Base-by-base conservation (phyloP, 2,888 invertebrate species). In the Hirtodrosophila confusa region DNA sequence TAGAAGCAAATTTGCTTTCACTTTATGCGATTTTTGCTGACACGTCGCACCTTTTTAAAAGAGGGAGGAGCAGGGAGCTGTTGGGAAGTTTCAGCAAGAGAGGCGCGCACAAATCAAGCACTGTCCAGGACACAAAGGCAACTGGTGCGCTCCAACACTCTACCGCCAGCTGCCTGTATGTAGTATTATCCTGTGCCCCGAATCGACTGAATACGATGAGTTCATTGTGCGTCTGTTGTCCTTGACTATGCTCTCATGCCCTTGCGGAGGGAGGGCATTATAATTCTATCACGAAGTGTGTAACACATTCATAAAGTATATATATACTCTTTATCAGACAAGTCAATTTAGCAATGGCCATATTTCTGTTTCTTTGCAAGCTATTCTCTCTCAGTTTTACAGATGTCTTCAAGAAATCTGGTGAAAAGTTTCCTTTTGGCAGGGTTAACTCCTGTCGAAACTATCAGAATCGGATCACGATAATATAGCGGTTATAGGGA, bases 21-120 rank as follows among this genome's bases (percentile, higher is more conserved):
- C 61, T 79, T 84, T 71, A 75, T 82, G 67, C 78, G 86, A 84
- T 77, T 84, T 84, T 66, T 70, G 86, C 78, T 84, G 79, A 84
- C 84, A 75, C 72, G 70, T 79, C 84, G 68, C 86, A 86, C 82
- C 82, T 80, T 80, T 78, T 67, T 48, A 51, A 35, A 5, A 41
- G 37, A 3, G 11, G 37, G 1, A 35, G n/a, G 6, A 23, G 33
- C 31, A n/a, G n/a, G 31, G 7, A 40, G 23, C 11, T 10, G 1
- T 6, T 27, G 24, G 11, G 17, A 7, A 5, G 43, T 12, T 27
- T 37, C 11, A 6, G 3, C 27, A 27, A 3, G 27, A 48, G 36
- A 48, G 17, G 23, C 7, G 49, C 35, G 44, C 29, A 29, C 45
- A 55, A 39, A 50, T 40, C 58, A 60, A 47, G 58, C 33, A 51